Base-by-base conservation (phyloP, 2,797 vertebrate genomes). In the Channallabes apus region DNA sequence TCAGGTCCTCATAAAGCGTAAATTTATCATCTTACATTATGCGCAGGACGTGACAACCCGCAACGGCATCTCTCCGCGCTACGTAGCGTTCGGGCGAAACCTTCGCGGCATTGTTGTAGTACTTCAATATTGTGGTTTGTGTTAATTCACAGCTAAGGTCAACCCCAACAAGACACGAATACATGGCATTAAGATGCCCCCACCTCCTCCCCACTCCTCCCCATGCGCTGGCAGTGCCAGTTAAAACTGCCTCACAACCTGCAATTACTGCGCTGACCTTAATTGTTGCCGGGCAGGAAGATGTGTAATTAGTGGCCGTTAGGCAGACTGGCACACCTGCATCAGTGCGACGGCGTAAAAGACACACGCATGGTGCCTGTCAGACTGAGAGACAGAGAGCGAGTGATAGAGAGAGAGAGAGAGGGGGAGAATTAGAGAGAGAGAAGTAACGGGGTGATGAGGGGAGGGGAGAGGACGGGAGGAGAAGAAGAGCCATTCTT, bases 191-290 rank as follows among this genome's bases (percentile, higher is more conserved):
- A 90, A 91, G 92, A 92, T 51, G 41, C 85, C 69, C 93, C 93
- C 94, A 14, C 58, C 93, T 93, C 94, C 93, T 94, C 90, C 94
- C 94, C 93, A 65, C n/a, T 83, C 71, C 59, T 75, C 59, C 91
- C 86, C 18, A 92, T 92, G 93, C 91, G 93, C 92, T 94, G 94
- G 95, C 95, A 92, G 92, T 90, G 95, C 95, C 95, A 94, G 95
- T 96, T 95, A 95, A 94, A 85, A 96, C 58, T 75, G 82, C 76
- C 85, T 86, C 95, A 95, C 96, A 97, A 96, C 95, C 94, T 94
- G 95, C 96, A 97, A 98, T 98, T 98, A 97, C 97, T 97, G 95
- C 95, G 92, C 96, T 96, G 96, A 98, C 97, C 97, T 98, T 97
- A 96, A 98, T 99, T 98, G 97, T 98, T 95, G 95, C 96, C 91